Conservation (phyloP, 2,888 invertebrate species). For the Therioaphis trifolii region DNA sequence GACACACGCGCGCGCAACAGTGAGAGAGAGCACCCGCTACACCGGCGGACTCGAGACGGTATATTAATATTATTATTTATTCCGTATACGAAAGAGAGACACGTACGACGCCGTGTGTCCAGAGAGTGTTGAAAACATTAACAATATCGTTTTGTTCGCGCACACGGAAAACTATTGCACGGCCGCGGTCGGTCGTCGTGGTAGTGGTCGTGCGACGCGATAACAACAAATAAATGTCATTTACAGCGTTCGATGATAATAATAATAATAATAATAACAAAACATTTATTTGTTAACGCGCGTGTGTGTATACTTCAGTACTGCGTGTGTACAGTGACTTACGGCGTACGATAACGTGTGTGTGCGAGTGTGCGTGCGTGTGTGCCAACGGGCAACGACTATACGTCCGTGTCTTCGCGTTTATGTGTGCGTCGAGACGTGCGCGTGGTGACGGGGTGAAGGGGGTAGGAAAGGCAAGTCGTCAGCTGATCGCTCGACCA, state of each 20-base stretch:
- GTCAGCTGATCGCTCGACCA: constrained; percentile 2
- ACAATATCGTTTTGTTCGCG: too few species aligned
- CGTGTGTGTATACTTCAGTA: too few species aligned
- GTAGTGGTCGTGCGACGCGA: not conserved
- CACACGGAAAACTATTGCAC: not conserved
- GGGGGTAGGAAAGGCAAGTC: not conserved
- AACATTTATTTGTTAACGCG: not conserved
- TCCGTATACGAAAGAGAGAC: too few species aligned
- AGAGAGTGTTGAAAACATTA: too few species aligned
- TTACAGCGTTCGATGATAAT: not conserved
- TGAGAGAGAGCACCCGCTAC: not conserved
- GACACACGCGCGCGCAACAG: not conserved
- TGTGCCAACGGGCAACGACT: too few species aligned
- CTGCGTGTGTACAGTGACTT: not conserved
- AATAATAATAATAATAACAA: constrained; percentile 25
- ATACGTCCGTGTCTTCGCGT: too few species aligned
- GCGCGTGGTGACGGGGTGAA: not conserved
- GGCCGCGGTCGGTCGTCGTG: not conserved
- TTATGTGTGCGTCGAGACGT: not conserved
- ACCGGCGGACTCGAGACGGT: too few species aligned
- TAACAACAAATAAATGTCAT: not conserved
- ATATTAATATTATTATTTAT: too few species aligned
- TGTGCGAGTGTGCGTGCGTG: too few species aligned
- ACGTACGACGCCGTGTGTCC: not conserved
- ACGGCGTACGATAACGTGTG: not conserved